Base-by-base conservation (phyloP, 2,888 invertebrate species). In the Athripsodes cinereus region DNA sequence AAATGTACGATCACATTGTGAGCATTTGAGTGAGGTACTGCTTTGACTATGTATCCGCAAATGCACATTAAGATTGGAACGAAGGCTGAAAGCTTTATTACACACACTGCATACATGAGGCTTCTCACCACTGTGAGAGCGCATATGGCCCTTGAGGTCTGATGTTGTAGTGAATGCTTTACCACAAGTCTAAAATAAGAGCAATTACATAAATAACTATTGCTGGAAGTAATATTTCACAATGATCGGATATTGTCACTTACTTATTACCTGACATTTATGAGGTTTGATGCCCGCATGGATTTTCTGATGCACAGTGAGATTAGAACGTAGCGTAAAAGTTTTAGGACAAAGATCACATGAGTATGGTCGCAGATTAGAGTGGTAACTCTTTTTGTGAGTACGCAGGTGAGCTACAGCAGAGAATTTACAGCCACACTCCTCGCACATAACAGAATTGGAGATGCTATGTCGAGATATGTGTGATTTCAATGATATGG, bases 271-370 rank as follows among this genome's bases (percentile, higher is more conserved):
- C 34, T 50, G 46, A 22, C 60, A 60, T 11, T 19, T 19, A 21
- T 60, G 54, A 10, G 56, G 56, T n/a, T 40, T 31, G 1, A 53
- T 40, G 1, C 60, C 60, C n/a, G 48, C 31, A 22, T 60, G 60
- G 6, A 35, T 53, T 13, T 53, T 22, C 26, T 22, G 20, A 48
- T 60, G 60, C 22, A 22, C 46, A 2, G 50, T 48, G 21, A 60
- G 44, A 44, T 57, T 60, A 20, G 57, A 53, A 2, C n/a, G 21
- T n/a, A 51, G 53, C 13, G 50, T 11, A 21, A 60, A 57, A 16
- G 46, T 21, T 11, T 54, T 22, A 10, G 53, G 50, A 44, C 57
- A 57, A 8, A 26, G 13, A 18, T 26, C 8, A 26, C 56, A 57
- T 11, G 35, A 34, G 19, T 52, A 31, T 10, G 55, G 52, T 1